These are phyloP conservation scores for Drosophila ezoana DNA, from an alignment of 2,888 invertebrate genomes.

Conservation along the genomic window DNA sequence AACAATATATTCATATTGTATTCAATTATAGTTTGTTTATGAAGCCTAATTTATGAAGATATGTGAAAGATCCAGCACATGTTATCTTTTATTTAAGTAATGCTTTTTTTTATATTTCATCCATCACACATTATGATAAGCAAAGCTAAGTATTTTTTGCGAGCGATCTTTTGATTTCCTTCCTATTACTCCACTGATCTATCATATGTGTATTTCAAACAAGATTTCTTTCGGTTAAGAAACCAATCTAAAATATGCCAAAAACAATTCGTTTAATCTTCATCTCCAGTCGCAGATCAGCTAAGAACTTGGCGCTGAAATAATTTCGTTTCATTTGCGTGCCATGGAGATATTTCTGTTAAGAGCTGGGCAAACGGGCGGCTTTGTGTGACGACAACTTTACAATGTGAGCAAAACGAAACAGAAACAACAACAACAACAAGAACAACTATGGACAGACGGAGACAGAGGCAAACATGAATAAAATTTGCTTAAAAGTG, in stretches of 20 bases:
- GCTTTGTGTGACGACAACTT: constrained; percentile 70
- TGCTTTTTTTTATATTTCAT: too few relatives aligned
- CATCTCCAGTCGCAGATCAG: constrained; percentile 39
- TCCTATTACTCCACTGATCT: not conserved
- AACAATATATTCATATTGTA: too few relatives aligned
- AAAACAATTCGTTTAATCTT: constrained; percentile 47
- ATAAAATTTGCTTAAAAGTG: constrained; percentile 78
- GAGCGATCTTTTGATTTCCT: not conserved
- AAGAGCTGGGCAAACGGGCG: constrained; percentile 35
- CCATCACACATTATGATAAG: too few relatives aligned
- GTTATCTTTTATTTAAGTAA: too few relatives aligned
- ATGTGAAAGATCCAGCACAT: too few relatives aligned
- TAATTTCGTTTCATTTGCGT: constrained; percentile 57
- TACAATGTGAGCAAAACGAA: constrained; percentile 64
- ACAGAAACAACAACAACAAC: constrained; percentile 24
- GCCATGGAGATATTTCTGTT: constrained; percentile 42
- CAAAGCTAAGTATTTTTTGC: too few relatives aligned
- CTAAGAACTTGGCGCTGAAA: constrained; percentile 48
- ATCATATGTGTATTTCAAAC: not conserved
- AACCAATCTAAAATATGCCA: constrained; percentile 24
- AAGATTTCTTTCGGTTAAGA: constrained; percentile 2
- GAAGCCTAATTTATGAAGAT: too few relatives aligned
- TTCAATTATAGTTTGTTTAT: too few relatives aligned
- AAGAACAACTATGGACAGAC: constrained; percentile 29
- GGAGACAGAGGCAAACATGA: constrained; percentile 65